Base-by-base conservation (phyloP, 1,140 invertebrate genomes). In the Heliconius congener region DNA sequence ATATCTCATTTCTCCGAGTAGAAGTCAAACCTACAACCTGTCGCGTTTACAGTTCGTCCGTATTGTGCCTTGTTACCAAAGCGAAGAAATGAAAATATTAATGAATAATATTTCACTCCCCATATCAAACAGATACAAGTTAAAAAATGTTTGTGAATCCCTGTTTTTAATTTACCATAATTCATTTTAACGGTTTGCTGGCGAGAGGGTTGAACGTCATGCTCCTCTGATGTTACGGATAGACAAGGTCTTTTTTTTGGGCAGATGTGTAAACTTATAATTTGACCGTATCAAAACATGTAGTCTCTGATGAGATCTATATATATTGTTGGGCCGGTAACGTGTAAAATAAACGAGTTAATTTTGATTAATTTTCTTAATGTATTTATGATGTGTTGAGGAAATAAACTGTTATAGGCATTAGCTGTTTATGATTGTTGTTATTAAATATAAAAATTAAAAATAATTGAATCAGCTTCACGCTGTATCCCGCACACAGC, bases 261-360 rank as follows among this genome's bases (percentile, higher is more conserved):
- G 91, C 93, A 94, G 93, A 94, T 94, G 84, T 77, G 87, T 80
- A 85, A 84, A 79, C 84, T 81, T 86, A 85, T 93, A 94, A 93
- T 93, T 93, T 86, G 85, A 90, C 79, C 90, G 91, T 92, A 94
- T 93, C 91, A 93, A 91, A 94, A 93, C 90, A 93, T 92, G 77
- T 89, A 71, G 57, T 55, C 55, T 23, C 73, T 39, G 78, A 78
- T 78, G 80, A 71, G 78, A 83, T 79, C 82, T 66, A 66, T 66
- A 57, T 66, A 66, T 66, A 57, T n/a, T 16, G 42, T 5, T 46
- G 42, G 42, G 42, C 42, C 42, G 16, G 66, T 39, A 77, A 60
- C 46, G 72, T 83, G 79, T 80, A 52, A 74, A 77, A 55, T 78
- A 75, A 80, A 82, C 55, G 55, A 73, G 79, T 27, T 77, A 77